Base-by-base conservation (phyloP, 2,797 vertebrate species). In the Lateolabrax maculatus region DNA sequence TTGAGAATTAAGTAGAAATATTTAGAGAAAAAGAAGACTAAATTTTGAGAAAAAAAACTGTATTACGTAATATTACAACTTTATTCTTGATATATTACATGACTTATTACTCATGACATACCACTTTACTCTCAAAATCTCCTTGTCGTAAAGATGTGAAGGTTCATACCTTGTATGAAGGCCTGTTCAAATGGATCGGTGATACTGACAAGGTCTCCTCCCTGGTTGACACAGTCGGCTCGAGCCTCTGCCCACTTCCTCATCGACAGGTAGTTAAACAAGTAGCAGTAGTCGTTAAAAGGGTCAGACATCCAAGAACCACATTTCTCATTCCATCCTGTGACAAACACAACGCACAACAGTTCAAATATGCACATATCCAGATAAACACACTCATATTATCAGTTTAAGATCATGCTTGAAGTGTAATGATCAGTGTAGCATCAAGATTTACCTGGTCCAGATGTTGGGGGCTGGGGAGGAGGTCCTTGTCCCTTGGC, bases 251-350 rank as follows among this genome's bases (percentile, higher is more conserved):
- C 86, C 96, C 96, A 96, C 1, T 75, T 94, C 83, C 95, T 94
- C 84, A 84, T 77, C 0, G 93, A 95, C 86, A 95, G 80, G 79
- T 66, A 91, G 86, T 90, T 93, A 6, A 96, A 94, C 72, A 93
- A 91, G 92, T 96, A 96, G 85, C 96, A 96, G 92, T 79, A 95
- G 84, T 96, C 95, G 7, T 94, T 96, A 6, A 95, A 95, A 1
- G 95, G 95, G 67, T 96, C 95, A 0, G 92, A 0, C 6, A 64
- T 85, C 96, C 96, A 96, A 1, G 86, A 87, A 2, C 96, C 95
- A 21, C 96, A 96, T 81, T 95, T 96, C 1, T 85, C 89, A 53
- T 94, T 94, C 96, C 96, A 96, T 9, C 94, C 96, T 96, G 85
- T 48, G 31, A 72, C 48, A 53, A 81, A 71, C 7, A 48, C 29